These are phyloP conservation scores for Poeciliopsis gracilis DNA, from an alignment of 2,797 vertebrate species.

Conservation along the genomic window DNA sequence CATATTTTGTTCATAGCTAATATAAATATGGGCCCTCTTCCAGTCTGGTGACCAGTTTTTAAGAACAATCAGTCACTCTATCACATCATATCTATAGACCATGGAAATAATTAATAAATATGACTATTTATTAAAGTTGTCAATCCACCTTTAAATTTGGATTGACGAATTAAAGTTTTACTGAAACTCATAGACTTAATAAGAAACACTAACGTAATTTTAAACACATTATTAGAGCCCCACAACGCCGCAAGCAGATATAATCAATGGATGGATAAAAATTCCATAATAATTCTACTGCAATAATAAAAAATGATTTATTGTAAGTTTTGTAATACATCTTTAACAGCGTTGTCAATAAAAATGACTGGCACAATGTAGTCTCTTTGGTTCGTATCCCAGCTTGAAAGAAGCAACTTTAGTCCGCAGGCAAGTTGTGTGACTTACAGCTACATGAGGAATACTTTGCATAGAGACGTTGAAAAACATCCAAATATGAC, in stretches of 20 bases:
- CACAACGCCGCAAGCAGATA: background rate
- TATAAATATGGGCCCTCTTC: background rate
- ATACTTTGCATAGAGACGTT: conserved; percentile 34
- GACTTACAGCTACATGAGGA: conserved; percentile 64
- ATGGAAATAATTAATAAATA: background rate
- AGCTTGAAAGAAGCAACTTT: conserved; percentile 39
- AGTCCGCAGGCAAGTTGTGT: conserved; percentile 51
- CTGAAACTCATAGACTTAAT: background rate
- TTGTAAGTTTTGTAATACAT: background rate
- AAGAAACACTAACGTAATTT: background rate
- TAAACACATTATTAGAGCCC: background rate
- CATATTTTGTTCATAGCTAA: background rate
- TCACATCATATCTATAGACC: background rate
- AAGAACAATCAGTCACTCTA: background rate
- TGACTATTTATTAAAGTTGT: too few species aligned
- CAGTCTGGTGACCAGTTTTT: background rate
- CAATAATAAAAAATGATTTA: background rate
- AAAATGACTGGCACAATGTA: background rate
- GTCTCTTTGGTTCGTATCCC: background rate
- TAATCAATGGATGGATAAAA: background rate
- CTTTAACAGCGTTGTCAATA: background rate
- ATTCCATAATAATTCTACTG: background rate
- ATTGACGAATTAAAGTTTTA: background rate
- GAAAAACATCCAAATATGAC: conserved; percentile 60
- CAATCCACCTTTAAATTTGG: too few species aligned